Conservation (phyloP, 2,888 invertebrate species). For the Athalia circularis region DNA sequence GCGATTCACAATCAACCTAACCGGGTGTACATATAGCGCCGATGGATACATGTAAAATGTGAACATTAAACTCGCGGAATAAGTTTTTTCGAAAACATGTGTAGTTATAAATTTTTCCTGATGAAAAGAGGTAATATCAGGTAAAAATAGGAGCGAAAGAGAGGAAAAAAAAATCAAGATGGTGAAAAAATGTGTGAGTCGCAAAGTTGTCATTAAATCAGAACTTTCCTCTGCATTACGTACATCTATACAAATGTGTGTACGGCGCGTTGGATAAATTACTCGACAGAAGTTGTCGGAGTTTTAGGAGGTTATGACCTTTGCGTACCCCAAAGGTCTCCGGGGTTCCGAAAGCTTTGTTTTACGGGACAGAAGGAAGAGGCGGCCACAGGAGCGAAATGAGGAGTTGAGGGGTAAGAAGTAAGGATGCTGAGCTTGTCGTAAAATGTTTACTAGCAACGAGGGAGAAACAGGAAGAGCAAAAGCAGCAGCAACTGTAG, state of each 20-base stretch:
- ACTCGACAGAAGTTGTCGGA: constrained; percentile 32
- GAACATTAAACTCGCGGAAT: no score
- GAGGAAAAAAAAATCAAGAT: neutral
- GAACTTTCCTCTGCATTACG: neutral
- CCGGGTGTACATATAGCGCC: no score
- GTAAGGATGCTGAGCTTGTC: constrained; percentile 32
- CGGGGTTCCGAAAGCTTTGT: constrained; percentile 24
- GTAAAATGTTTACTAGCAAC: constrained; percentile 42
- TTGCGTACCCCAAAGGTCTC: constrained; percentile 19
- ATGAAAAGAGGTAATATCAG: no score
- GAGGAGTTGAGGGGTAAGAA: no score
- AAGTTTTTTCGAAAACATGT: no score
- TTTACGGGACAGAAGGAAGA: constrained; percentile 13
- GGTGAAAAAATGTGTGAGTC: neutral
- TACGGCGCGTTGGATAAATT: constrained; percentile 25
- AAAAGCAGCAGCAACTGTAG: no score
- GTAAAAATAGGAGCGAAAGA: neutral
- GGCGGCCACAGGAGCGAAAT: no score
- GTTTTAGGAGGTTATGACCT: constrained; percentile 34
- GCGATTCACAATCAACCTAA: no score
- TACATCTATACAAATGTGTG: no score
- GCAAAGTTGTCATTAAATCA: constrained; percentile 8
- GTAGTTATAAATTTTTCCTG: no score
- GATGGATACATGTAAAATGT: no score
- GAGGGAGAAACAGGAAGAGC: constrained; percentile 17